Evolutionary conservation across 2,113 vertebrate species (phyloP).

Genomic region (Pygoscelis antarcticus): DNA sequence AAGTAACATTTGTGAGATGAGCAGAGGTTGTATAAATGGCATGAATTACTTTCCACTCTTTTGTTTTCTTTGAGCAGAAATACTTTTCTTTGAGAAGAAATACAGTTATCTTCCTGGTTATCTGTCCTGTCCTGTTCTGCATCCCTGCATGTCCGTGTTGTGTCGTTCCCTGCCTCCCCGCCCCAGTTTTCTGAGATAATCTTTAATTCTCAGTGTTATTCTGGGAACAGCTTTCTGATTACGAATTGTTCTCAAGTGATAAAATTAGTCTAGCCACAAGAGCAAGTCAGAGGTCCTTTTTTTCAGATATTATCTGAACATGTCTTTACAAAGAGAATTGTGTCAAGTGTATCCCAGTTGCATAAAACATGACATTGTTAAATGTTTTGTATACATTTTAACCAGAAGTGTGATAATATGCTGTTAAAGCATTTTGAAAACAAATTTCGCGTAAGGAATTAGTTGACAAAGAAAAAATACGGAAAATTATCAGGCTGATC

Average conservation of each 20-base stretch:
- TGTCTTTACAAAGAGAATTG: not conserved
- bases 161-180: fast-evolving
- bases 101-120: not conserved
- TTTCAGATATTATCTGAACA: not conserved
- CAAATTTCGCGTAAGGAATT: not conserved
- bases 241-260: not conserved
- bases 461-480: not conserved
- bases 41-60: not conserved
- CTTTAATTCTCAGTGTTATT: not conserved
- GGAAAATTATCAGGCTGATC: not conserved
- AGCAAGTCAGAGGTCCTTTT: not conserved
- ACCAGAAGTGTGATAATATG: not conserved
- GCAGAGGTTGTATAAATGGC: not conserved
- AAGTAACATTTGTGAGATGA: not conserved
- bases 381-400: not conserved
- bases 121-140: fast-evolving
- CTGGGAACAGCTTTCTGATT: not conserved
- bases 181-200: not conserved
- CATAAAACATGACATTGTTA: not conserved
- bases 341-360: not conserved
- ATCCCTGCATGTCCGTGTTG: not conserved
- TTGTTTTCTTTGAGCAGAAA: not conserved
- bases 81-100: not conserved
- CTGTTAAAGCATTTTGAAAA: not conserved
- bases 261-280: not conserved